Evolutionary conservation across 1,140 invertebrate genomes (phyloP), one percentile per base, ranked within the genome.

Genomic region (Penaeus vannamei): DNA sequence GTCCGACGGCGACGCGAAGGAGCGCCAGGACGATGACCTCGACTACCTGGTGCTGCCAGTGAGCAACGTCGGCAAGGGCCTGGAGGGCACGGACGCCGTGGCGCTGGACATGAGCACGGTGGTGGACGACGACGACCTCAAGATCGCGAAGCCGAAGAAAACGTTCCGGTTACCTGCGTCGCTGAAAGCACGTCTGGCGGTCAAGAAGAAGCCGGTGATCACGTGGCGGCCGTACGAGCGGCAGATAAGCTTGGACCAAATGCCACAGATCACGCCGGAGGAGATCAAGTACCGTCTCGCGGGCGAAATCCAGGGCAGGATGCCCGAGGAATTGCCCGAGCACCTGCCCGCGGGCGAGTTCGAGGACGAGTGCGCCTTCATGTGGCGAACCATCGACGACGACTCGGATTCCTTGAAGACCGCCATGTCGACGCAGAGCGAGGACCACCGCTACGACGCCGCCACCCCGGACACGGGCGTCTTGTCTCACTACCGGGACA

Each of bases 361-460:
- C 36, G 91, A 91, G 81, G 91, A 91, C 66, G 91, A 91, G 61
- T 91, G 91, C 32, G 91, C 91, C 84, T 91, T 91, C 64, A 91
- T 91, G 91, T 91, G 91, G 91, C 82, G 89, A 80, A 91, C 91
- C 20, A 88, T 91, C n/a, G 88, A 91, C 32, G 88, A 91, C 36
- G 91, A 91, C 59, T 72, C 86, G 14, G 76, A 85, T 32, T 88
- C 87, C n/a, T 60, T 61, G 29, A 89, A 86, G 59, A 81, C 83
- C 22, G 61, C 66, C n/a, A 72, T 72, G 26, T 84, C 86, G 1
- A 36, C 86, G 23, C n/a, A 46, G n/a, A 79, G 76, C 46, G 85
- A 86, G 14, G 85, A 86, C n/a, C 85, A 29, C 12, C 53, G 26
- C 17, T 77, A n/a, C 19, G 69, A 86, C 29, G n/a, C 22, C 20